These are phyloP conservation scores for Neogale vison DNA, from an alignment of 2,113 vertebrate species.

Conservation along the genomic window DNA sequence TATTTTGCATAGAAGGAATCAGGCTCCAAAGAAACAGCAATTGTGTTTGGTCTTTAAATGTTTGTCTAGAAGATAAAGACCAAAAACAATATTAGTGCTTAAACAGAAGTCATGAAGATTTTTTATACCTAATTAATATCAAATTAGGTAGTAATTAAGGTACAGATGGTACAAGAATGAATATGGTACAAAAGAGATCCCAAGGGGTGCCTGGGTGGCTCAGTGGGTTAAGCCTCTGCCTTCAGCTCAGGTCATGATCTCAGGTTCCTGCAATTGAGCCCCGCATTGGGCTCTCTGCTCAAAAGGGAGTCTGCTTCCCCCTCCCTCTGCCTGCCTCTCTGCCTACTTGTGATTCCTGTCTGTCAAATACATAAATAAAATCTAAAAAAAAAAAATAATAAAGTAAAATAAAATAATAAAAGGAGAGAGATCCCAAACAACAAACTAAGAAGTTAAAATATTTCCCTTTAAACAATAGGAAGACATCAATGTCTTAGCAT, in stretches of 20 bases:
- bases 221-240: too few relatives aligned
- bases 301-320: too few relatives aligned
- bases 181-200: neutral
- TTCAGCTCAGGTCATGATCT: too few relatives aligned
- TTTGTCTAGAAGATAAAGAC: neutral
- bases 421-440: neutral
- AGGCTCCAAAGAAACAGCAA: neutral
- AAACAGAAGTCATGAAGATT: neutral
- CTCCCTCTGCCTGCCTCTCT: too few relatives aligned
- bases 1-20: neutral
- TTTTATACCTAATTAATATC: neutral
- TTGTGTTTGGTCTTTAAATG: neutral
- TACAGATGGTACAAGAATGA: fast-evolving
- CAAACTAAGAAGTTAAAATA: neutral
- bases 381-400: too few relatives aligned
- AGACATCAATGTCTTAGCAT: neutral
- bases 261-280: too few relatives aligned
- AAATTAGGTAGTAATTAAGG: neutral
- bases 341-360: too few relatives aligned
- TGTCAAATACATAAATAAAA: too few relatives aligned
- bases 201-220: neutral
- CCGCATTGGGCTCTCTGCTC: too few relatives aligned
- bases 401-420: too few relatives aligned
- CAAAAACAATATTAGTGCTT: neutral
- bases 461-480: neutral